Base-by-base conservation (phyloP, 2,797 vertebrate genomes). In the Rhincodon typus region DNA sequence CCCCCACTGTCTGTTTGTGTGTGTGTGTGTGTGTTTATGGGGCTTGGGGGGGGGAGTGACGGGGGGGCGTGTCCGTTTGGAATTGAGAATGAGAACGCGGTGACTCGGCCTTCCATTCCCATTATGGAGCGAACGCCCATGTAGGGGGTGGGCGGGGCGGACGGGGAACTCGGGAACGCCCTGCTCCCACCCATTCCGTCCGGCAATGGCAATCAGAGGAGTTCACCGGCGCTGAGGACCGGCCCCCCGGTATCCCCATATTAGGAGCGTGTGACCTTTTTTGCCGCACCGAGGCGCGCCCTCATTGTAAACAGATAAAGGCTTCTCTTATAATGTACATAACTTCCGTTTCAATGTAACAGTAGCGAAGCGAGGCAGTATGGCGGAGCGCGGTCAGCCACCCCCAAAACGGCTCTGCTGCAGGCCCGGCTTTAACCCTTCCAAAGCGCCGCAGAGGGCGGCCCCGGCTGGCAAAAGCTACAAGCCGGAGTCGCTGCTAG, bases 361-460 rank as follows among this genome's bases (percentile, higher is more conserved):
- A 94, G 94, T 74, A 94, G 94, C 94, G 69, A 74, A 94, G 94
- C 69, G 94, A 94, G 94, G 94, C 94, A 94, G 94, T 98, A 99
- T 99, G 99, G 98, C 99, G 98, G 99, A 99, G 98, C 98, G 98
- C 97, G 98, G 97, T 97, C 98, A 98, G 98, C 99, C 98, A 97
- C 98, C 98, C 96, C 98, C 98, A 97, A 99, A 99, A 97, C 98
- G 99, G 98, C 98, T 99, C 96, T 99, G 99, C 98, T 99, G 98
- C 97, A 97, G 99, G 97, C 98, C 98, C 96, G 98, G 98, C 96
- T 98, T 98, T 96, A 97, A 96, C 30, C 97, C 98, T 94, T 94
- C 94, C 94, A 94, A 94, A 72, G 42, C 69, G 27, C 94, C 67
- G 19, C 42, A 30, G 4, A 53, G 94, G 69, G 69, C 69, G 94